A percentile compares a stretch with the other conserved stretches of the same genome.
Conservation (phyloP, 2,113 vertebrate genomes). For the Girardinichthys multiradiatus region DNA sequence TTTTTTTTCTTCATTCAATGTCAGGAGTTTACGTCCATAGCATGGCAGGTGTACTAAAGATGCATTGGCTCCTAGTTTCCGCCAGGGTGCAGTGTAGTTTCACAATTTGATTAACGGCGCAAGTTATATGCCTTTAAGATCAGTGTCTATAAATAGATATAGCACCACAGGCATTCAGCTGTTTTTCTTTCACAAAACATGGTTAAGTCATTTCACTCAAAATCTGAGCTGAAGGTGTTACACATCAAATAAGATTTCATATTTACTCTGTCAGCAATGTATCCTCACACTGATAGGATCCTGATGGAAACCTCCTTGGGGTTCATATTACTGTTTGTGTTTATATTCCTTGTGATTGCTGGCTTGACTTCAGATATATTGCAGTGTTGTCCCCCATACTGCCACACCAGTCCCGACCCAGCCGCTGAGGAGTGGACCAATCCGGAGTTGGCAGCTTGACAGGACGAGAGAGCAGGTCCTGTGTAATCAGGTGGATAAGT, state of each 20-base stretch:
- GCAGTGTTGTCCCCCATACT: constrained; percentile 34
- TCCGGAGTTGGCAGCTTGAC: background rate
- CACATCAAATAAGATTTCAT: constrained; percentile 21
- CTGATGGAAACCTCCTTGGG: constrained; percentile 62
- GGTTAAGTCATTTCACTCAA: background rate
- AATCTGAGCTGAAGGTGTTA: constrained; percentile 3
- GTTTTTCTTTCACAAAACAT: constrained; percentile 7
- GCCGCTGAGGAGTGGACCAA: constrained; percentile 5
- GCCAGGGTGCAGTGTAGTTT: constrained; percentile 61
- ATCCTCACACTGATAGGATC: constrained; percentile 70
- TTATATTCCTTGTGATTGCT: constrained; percentile 17
- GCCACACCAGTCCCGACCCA: constrained; percentile 20
- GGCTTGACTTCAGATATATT: background rate
- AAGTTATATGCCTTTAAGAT: background rate
- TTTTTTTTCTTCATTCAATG: background rate
- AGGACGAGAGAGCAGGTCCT: constrained; percentile 13
- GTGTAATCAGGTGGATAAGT: constrained; percentile 23
- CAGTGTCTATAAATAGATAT: background rate
- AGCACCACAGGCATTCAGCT: constrained; percentile 10
- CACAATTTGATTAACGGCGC: constrained; percentile 53
- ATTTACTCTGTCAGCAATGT: constrained; percentile 4
- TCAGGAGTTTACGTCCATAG: background rate
- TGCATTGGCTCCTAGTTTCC: constrained; percentile 33
- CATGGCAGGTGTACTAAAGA: constrained; percentile 12
- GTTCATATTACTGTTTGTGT: constrained; percentile 32